Base-by-base conservation (phyloP, 2,113 vertebrate species). In the Hippocampus mohnikei region DNA sequence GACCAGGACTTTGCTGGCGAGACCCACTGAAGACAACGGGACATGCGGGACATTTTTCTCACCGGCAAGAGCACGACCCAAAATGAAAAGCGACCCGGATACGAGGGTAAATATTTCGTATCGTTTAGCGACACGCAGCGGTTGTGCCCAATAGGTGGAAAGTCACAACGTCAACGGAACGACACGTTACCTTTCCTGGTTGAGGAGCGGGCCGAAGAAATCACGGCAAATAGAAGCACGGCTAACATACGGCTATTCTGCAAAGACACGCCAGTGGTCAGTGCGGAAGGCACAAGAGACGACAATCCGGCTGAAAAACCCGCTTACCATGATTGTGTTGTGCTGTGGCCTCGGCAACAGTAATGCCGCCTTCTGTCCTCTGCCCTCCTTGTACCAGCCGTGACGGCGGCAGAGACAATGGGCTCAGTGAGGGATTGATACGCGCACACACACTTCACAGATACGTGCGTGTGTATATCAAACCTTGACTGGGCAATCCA, bases 1-100 rank as follows among this genome's bases (percentile, higher is more conserved):
- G 67, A 92, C 79, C 74, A 94, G 83, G 58, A 90, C 86, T 80
- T 93, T 92, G 8, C 88, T 85, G 1, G 62, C 52, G 27, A 94
- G 86, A 75, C 92, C 92, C 75, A 75, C 89, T 90, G 62, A 9
- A 66, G 33, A 1, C n/a, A 50, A 27, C 67, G 56, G 71, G 18
- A 79, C 3, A 72, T 23, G 5, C 21, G n/a, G n/a, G 11, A 55
- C 0, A 56, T 37, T 13, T 64, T 64, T 64, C 41, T 42, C 41
- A 25, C 62, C 37, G 21, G 4, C 1, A 25, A n/a, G 12, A 21
- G 21, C 61, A 41, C 11, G 5, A 37, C 0, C 20, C 16, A 6
- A 37, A 37, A 37, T 37, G 0, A 37, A 37, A 37, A 37, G 33
- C 33, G 29, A 33, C 10, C 8, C 41, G 41, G 8, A 48, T 15